A percentile compares a stretch with the other conserved stretches of the same genome.
Evolutionary conservation across 1,140 invertebrate genomes (phyloP).

Genomic region (Lerema accius): DNA sequence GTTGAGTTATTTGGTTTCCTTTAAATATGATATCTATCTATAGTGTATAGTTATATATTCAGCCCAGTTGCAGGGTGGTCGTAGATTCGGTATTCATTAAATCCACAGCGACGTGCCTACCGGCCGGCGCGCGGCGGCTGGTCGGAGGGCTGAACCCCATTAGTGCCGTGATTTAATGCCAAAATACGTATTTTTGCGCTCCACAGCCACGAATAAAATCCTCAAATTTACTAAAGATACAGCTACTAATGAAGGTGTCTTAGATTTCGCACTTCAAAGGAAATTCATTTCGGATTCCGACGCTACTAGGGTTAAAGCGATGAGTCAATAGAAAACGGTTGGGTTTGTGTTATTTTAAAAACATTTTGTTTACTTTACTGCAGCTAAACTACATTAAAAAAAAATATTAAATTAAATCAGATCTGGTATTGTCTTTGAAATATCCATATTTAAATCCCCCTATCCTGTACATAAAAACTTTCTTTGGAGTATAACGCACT

Average conservation of each 20-base stretch:
- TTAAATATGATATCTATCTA: too few species aligned
- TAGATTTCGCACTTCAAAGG: constrained; percentile 1
- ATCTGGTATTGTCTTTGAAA: too few species aligned
- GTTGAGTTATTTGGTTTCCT: too few species aligned
- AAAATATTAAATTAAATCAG: too few species aligned
- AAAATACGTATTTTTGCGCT: constrained; percentile 6
- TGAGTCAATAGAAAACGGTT: background rate
- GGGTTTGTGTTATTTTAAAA: background rate
- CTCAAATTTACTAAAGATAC: background rate
- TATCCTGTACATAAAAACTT: too few species aligned
- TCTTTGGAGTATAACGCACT: too few species aligned
- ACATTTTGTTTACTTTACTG: background rate
- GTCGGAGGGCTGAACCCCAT: background rate
- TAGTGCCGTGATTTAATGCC: background rate
- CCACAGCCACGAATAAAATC: constrained; percentile 1
- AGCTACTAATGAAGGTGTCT: background rate
- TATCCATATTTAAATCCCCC: too few species aligned
- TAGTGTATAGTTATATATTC: too few species aligned
- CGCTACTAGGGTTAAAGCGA: background rate
- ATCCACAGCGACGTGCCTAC: background rate
- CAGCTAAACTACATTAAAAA: too few species aligned
- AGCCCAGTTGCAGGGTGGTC: background rate
- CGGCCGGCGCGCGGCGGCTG: too few species aligned
- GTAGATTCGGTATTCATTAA: background rate
- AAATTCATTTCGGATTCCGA: background rate